Evolutionary conservation across 2,888 invertebrate species (phyloP).

Genomic region (Apamea crenata): DNA sequence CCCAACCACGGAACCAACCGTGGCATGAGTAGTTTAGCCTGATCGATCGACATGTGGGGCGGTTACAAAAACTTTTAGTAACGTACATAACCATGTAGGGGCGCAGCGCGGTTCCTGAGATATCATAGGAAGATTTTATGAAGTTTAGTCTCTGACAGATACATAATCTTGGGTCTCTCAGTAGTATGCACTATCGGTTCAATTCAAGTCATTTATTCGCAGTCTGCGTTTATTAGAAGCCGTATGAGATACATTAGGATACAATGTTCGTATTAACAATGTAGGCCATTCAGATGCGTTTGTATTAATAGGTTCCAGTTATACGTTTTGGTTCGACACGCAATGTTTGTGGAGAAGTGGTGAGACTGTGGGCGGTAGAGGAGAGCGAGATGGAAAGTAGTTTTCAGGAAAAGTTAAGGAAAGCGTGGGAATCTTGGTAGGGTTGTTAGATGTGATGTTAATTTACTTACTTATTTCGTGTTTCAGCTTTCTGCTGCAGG

Average conservation of each 20-base stretch:
- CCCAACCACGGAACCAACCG: too few species aligned
- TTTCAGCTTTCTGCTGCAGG: background rate
- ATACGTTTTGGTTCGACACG: slow-evolving; percentile 69
- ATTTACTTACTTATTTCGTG: background rate
- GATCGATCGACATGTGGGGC: too few species aligned
- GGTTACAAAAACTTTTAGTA: too few species aligned
- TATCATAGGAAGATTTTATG: too few species aligned
- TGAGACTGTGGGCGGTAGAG: slow-evolving; percentile 19
- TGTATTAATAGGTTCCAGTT: slow-evolving; percentile 60
- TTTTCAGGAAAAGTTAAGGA: background rate
- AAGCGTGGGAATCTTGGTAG: background rate
- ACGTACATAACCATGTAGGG: too few species aligned
- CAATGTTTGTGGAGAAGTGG: slow-evolving; percentile 53
- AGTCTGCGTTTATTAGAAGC: slow-evolving; percentile 41
- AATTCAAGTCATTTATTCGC: slow-evolving; percentile 44
- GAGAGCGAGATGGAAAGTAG: background rate
- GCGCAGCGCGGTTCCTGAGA: too few species aligned
- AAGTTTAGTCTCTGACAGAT: slow-evolving; percentile 11
- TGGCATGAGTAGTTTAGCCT: too few species aligned
- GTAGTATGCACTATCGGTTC: slow-evolving; percentile 21
- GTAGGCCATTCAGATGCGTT: slow-evolving; percentile 56
- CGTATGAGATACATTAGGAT: slow-evolving; percentile 39
- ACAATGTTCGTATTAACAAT: slow-evolving; percentile 60
- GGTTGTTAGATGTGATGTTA: background rate
- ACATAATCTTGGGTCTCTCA: background rate